phyloP scores from a whole-genome alignment of 2,888 invertebrate genomes.

The Drosophila paranaensis region DNA sequence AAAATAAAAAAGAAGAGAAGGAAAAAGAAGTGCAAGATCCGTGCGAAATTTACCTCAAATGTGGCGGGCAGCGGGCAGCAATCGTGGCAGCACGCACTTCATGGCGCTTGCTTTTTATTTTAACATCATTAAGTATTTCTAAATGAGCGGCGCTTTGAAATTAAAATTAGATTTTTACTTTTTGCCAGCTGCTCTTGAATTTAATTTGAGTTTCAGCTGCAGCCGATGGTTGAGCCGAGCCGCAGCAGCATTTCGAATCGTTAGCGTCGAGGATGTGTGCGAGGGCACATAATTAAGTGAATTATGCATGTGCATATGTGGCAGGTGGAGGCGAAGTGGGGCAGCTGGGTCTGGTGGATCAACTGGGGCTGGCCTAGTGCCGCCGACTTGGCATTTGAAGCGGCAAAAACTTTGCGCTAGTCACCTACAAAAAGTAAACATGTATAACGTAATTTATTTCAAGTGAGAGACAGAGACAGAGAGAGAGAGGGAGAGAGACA shows the following conservation, averaged over 20 bases:
- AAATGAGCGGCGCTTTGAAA: conserved; percentile 77
- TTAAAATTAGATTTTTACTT: conserved; percentile 72
- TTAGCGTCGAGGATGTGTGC: conserved; percentile 32
- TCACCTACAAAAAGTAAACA: conserved; percentile 46
- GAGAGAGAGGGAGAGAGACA: background rate
- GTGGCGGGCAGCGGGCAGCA: background rate
- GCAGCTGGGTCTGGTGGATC: background rate
- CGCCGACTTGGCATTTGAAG: conserved; percentile 41
- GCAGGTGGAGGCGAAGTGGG: background rate
- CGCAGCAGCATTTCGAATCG: conserved; percentile 57
- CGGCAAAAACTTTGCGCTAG: conserved; percentile 47
- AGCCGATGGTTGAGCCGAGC: conserved; percentile 22
- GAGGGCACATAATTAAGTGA: conserved; percentile 62
- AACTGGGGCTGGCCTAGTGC: conserved; percentile 40
- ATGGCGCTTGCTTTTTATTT: conserved; percentile 72
- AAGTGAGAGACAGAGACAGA: conserved; percentile 48
- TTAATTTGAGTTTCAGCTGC: conserved; percentile 6
- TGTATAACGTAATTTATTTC: conserved; percentile 66
- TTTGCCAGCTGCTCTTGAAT: conserved; percentile 30
- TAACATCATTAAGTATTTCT: conserved; percentile 79
- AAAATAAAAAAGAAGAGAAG: conserved; percentile 23
- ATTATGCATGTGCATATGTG: conserved; percentile 70
- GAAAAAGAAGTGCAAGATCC: conserved; percentile 33
- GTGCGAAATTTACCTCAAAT: conserved; percentile 62
- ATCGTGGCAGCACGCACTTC: conserved; percentile 56